Conservation (phyloP, 53 echinoderm and acorn worm genomes). For the Mesocentrotus franciscanus region DNA sequence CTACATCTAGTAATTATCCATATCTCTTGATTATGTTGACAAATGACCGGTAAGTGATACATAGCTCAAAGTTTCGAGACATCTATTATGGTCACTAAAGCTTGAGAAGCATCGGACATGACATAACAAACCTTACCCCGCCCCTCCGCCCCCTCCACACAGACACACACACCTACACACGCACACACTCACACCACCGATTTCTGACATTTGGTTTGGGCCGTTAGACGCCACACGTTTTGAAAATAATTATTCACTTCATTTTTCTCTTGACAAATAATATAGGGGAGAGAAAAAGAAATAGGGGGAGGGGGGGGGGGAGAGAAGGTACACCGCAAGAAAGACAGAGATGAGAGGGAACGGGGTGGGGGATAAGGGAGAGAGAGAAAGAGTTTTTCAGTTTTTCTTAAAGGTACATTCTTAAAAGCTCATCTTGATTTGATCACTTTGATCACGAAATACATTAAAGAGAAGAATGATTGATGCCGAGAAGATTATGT, state of each 20-base stretch:
- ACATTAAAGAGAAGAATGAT: no score
- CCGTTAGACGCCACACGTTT: neutral
- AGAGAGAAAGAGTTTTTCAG: neutral
- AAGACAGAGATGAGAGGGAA: neutral
- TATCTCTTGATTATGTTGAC: constrained; percentile 40
- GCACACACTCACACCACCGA: neutral
- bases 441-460: no score
- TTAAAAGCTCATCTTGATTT: no score
- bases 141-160: neutral
- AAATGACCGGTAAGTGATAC: constrained; percentile 32
- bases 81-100: neutral
- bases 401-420: no score
- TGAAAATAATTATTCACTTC: neutral
- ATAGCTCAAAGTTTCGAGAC: no score
- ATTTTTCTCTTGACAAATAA: neutral
- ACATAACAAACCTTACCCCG: neutral
- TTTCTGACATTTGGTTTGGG: neutral
- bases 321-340: neutral
- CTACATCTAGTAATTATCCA: constrained; percentile 5
- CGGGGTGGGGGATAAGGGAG: neutral
- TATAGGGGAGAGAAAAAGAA: neutral
- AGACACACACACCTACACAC: no score
- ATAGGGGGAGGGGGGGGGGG: neutral
- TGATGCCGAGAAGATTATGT: no score
- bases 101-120: neutral